Conservation (phyloP, 2,888 invertebrate genomes). For the Acanthopleura granulata region DNA sequence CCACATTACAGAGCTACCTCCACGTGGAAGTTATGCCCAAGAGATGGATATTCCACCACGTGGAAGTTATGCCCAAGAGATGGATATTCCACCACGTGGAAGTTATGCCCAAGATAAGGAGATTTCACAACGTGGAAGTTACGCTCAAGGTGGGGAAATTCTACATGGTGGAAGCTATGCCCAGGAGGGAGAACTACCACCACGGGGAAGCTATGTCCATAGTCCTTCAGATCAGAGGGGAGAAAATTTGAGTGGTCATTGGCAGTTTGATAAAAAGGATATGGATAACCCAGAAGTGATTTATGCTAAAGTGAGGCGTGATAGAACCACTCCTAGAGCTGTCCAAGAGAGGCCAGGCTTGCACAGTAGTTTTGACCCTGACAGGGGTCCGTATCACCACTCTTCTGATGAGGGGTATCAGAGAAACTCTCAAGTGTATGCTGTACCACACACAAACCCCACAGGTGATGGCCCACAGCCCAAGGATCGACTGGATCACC, state of each 20-base stretch:
- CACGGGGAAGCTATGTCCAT: background rate
- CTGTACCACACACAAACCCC: background rate
- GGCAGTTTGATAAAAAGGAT: background rate
- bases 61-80: background rate
- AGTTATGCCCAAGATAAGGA: background rate
- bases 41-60: background rate
- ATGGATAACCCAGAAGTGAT: background rate
- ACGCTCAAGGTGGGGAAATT: background rate
- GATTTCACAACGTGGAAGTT: background rate
- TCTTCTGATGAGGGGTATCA: background rate
- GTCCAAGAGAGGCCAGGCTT: too few relatives aligned
- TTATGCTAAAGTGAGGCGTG: background rate
- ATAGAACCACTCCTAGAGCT: background rate
- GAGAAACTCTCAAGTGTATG: background rate
- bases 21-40: slow-evolving; percentile 1
- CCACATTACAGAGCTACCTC: background rate
- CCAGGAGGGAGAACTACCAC: background rate
- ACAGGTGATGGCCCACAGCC: background rate
- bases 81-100: background rate
- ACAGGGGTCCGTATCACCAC: too few relatives aligned
- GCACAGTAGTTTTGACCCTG: too few relatives aligned
- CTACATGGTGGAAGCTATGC: background rate
- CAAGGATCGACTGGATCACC: background rate
- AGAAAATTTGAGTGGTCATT: background rate
- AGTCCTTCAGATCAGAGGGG: background rate